These are phyloP conservation scores for Dendrolimus pini DNA, from an alignment of 2,888 invertebrate genomes.

Conservation along the genomic window DNA sequence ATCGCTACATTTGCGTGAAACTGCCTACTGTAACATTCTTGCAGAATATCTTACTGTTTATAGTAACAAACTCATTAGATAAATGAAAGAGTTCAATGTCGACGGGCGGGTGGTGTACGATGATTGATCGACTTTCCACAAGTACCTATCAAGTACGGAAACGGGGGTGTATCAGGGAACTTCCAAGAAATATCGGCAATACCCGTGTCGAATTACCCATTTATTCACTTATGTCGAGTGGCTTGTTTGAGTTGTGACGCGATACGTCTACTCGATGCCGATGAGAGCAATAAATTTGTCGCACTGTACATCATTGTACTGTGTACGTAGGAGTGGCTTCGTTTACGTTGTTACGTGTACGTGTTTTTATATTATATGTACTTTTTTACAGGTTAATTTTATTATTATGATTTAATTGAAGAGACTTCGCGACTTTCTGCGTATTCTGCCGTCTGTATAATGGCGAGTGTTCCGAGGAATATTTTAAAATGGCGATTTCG, in stretches of 20 bases:
- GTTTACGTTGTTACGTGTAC: background rate
- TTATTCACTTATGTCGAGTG: slow-evolving; percentile 20
- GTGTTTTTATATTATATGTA: too few species aligned
- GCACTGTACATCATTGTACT: background rate
- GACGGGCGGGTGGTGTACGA: slow-evolving; percentile 13
- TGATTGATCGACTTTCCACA: slow-evolving; percentile 48
- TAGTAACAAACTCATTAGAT: slow-evolving; percentile 52
- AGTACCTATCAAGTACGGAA: slow-evolving; percentile 2
- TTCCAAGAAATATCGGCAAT: background rate
- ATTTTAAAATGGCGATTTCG: too few species aligned
- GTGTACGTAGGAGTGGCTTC: background rate
- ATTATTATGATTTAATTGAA: too few species aligned
- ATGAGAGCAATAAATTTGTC: background rate
- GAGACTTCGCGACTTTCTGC: too few species aligned
- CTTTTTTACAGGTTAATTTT: too few species aligned
- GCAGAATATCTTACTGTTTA: background rate
- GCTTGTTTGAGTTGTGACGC: slow-evolving; percentile 13
- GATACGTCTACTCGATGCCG: background rate
- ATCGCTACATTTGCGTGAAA: too few species aligned
- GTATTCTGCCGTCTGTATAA: too few species aligned
- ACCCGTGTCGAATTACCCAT: slow-evolving; percentile 19
- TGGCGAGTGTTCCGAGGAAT: too few species aligned
- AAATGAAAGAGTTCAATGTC: slow-evolving; percentile 66
- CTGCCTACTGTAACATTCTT: too few species aligned
- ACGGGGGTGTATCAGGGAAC: background rate